Conservation (phyloP, 2,888 invertebrate species). For the Brachyptera putata region DNA sequence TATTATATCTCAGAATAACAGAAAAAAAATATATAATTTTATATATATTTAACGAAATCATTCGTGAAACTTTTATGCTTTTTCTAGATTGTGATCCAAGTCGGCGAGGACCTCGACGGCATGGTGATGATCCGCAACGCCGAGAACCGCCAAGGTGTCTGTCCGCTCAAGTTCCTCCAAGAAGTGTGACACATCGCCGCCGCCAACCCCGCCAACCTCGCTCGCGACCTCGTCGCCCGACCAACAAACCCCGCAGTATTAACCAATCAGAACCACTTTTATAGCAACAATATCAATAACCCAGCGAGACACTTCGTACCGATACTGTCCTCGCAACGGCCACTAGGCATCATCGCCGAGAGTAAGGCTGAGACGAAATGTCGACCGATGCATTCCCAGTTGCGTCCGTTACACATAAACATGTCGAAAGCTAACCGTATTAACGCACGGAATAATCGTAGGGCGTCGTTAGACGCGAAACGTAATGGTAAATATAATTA, state of each 20-base stretch:
- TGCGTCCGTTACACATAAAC: constrained; percentile 5
- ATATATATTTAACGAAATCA: too few relatives aligned
- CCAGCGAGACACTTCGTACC: constrained; percentile 35
- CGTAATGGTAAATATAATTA: too few relatives aligned
- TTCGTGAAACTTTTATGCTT: not conserved
- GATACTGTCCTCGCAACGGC: constrained; percentile 51
- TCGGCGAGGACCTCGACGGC: constrained; percentile 88
- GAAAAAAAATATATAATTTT: too few relatives aligned
- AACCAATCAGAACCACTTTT: not conserved
- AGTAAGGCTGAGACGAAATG: not conserved
- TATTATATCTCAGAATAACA: too few relatives aligned
- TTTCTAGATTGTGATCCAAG: constrained; percentile 75
- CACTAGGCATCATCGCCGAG: constrained; percentile 45
- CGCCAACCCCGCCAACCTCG: not conserved
- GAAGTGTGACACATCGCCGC: constrained; percentile 48
- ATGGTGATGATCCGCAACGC: constrained; percentile 92
- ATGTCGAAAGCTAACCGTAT: not conserved
- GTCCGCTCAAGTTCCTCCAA: constrained; percentile 90
- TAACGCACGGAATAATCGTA: too few relatives aligned
- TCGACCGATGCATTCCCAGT: constrained; percentile 7
- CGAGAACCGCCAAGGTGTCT: constrained; percentile 87
- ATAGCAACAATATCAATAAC: not conserved
- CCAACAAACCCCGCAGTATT: not conserved
- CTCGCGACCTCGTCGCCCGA: too few relatives aligned
- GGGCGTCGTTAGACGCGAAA: too few relatives aligned